Conservation (phyloP, 2,113 vertebrate species). For the Heterotilapia buettikoferi region DNA sequence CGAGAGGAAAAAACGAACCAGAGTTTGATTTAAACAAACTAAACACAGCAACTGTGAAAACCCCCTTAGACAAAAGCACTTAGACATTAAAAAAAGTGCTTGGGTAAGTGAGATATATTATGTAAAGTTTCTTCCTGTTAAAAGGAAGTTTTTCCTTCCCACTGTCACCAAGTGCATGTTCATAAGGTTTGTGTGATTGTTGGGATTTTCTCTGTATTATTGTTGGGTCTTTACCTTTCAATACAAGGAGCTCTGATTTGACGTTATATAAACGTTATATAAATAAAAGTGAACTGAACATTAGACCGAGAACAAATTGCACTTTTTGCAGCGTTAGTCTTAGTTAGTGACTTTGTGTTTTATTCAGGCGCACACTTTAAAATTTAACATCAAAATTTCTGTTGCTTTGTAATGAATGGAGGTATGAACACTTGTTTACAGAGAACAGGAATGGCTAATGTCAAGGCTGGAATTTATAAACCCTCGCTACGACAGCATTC, state of each 20-base stretch:
- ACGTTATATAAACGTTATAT: neutral
- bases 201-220: neutral
- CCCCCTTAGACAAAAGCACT: neutral
- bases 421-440: neutral
- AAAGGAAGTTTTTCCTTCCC: neutral
- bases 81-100: neutral
- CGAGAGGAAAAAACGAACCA: accelerated
- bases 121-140: neutral
- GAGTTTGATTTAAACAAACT: neutral
- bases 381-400: neutral
- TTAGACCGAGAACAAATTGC: accelerated
- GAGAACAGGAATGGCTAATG: slow-evolving; percentile 5
- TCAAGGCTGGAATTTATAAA: slow-evolving; percentile 24
- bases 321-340: neutral
- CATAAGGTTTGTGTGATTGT: neutral
- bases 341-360: neutral
- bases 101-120: neutral
- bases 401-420: slow-evolving; percentile 19
- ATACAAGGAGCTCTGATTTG: neutral
- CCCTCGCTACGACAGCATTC: neutral
- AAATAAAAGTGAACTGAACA: neutral
- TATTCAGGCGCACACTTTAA: neutral
- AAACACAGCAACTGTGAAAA: neutral
- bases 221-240: neutral
- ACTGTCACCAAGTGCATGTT: neutral